Evolutionary conservation across 37 sponge, comb jelly and placozoan genomes (phyloP).

Genomic region (Aplysina aerophoba): DNA sequence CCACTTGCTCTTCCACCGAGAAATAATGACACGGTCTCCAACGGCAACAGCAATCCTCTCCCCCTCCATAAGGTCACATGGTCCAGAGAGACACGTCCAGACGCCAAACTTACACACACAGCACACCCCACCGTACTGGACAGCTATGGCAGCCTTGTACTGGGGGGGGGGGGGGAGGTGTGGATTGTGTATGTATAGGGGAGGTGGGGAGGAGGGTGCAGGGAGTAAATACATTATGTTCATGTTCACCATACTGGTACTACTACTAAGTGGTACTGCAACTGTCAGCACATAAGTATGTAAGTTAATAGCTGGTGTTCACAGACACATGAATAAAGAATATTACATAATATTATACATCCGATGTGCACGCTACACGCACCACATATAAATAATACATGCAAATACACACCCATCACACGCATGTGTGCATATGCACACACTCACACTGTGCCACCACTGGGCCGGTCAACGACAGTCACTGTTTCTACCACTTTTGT

Average conservation of each 20-base stretch:
- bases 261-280: too few species aligned
- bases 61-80: conserved; percentile 22
- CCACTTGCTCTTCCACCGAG: conserved; percentile 29
- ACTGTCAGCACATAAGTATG: too few species aligned
- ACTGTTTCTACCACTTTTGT: too few species aligned
- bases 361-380: too few species aligned
- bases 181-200: neutral
- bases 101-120: neutral
- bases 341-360: too few species aligned
- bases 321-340: too few species aligned
- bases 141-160: neutral
- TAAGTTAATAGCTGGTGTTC: too few species aligned
- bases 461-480: too few species aligned
- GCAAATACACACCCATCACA: too few species aligned
- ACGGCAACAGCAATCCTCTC: conserved; percentile 17
- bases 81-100: conserved; percentile 10
- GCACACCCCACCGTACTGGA: neutral
- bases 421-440: too few species aligned
- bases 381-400: too few species aligned
- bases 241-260: neutral
- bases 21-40: conserved; percentile 38
- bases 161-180: conserved; percentile 32
- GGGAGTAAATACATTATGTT: neutral
- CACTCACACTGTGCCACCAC: too few species aligned
- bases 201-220: neutral